Evolutionary conservation across 2,888 invertebrate species (phyloP).

Genomic region (Calameuta filiformis): DNA sequence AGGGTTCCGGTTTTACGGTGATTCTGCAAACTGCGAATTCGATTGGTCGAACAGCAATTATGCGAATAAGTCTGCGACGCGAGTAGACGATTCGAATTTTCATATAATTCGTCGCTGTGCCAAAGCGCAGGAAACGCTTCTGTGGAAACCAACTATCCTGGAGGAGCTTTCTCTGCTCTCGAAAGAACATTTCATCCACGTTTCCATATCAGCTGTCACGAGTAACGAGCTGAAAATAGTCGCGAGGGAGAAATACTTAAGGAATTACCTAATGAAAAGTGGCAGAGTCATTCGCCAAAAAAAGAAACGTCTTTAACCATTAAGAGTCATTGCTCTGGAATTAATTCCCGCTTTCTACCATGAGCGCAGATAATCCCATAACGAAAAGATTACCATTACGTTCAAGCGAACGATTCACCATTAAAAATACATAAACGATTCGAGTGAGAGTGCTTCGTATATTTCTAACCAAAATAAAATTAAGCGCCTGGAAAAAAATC

Average conservation of each 20-base stretch:
- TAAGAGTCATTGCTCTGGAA: neutral
- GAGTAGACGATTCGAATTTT: neutral
- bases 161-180: neutral
- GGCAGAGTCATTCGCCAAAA: neutral
- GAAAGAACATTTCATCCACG: neutral
- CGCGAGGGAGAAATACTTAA: neutral
- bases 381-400: neutral
- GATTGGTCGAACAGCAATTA: neutral
- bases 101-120: neutral
- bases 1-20: neutral
- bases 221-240: neutral
- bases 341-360: neutral
- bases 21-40: neutral
- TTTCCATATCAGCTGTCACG: neutral
- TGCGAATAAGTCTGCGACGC: neutral
- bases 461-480: neutral
- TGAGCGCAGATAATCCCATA: neutral
- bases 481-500: neutral
- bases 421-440: neutral
- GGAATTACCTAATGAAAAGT: neutral
- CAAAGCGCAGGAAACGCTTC: neutral
- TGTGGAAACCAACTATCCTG: neutral
- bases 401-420: neutral
- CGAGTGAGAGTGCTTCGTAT: neutral
- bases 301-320: neutral